phyloP scores from a whole-genome alignment of 2,797 vertebrate genomes.

The Phrynocephalus guinanensis region DNA sequence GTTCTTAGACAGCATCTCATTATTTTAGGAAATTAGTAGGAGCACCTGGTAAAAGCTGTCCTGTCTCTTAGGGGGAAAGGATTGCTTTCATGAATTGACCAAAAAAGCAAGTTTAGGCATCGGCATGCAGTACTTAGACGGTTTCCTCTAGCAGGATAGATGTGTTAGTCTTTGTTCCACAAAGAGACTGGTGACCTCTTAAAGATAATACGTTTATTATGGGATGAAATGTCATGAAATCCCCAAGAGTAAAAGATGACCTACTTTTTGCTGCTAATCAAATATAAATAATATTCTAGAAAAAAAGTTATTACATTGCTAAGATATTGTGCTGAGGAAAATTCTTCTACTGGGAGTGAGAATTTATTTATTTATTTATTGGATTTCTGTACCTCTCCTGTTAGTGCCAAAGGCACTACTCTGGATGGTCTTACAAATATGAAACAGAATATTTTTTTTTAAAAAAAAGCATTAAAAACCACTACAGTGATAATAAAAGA shows the following conservation, averaged over 20 bases:
- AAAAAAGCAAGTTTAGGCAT: background rate
- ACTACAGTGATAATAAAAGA: too few relatives aligned
- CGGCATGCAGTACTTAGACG: background rate
- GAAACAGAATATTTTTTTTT: too few relatives aligned
- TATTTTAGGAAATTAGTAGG: constrained; percentile 18
- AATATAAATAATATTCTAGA: background rate
- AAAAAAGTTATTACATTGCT: background rate
- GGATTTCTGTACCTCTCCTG: too few relatives aligned
- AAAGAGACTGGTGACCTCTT: background rate
- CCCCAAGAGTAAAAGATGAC: background rate
- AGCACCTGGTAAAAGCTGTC: background rate
- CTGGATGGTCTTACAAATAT: too few relatives aligned
- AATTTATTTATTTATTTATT: background rate
- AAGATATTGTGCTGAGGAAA: background rate
- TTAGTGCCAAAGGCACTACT: too few relatives aligned
- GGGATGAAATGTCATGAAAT: background rate
- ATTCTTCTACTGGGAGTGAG: background rate
- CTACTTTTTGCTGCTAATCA: background rate
- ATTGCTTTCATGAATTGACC: background rate
- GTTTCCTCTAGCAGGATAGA: background rate
- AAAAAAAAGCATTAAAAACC: too few relatives aligned
- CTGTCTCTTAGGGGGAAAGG: background rate
- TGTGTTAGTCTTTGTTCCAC: background rate
- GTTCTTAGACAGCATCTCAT: constrained; percentile 12
- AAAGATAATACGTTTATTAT: background rate